Conservation (phyloP, 1,140 invertebrate species). For the Pachyrhynchus sulphureomaculatus region DNA sequence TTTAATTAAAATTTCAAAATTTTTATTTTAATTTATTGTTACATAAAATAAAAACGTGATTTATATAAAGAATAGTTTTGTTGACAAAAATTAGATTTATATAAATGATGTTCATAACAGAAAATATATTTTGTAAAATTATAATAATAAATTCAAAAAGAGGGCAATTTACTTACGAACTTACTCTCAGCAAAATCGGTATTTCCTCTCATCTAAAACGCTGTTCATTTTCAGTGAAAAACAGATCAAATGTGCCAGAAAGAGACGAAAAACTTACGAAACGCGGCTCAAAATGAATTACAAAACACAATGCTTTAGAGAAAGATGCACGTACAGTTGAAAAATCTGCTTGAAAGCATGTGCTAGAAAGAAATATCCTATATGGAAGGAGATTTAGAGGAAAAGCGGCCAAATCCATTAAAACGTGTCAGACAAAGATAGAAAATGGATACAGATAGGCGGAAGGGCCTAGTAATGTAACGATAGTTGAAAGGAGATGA, state of each 20-base stretch:
- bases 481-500: no score
- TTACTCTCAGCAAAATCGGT: slow-evolving; percentile 15
- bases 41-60: no score
- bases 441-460: neutral
- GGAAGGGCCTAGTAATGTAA: neutral
- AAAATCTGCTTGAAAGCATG: neutral
- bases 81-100: no score
- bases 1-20: no score
- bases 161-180: neutral
- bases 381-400: neutral
- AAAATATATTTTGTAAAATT: no score
- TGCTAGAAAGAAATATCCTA: slow-evolving; percentile 10
- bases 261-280: slow-evolving; percentile 12
- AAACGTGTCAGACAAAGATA: neutral
- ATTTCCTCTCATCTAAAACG: slow-evolving; percentile 21
- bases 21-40: no score
- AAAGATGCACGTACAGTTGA: neutral
- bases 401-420: slow-evolving; percentile 2
- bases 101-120: no score
- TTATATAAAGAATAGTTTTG: no score
- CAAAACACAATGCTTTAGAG: slow-evolving; percentile 6
- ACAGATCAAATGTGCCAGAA: slow-evolving; percentile 14
- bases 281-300: neutral
- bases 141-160: no score
- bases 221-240: slow-evolving; percentile 20